Evolutionary conservation across 1,140 invertebrate species (phyloP).

Genomic region (Lepidurus couesii): DNA sequence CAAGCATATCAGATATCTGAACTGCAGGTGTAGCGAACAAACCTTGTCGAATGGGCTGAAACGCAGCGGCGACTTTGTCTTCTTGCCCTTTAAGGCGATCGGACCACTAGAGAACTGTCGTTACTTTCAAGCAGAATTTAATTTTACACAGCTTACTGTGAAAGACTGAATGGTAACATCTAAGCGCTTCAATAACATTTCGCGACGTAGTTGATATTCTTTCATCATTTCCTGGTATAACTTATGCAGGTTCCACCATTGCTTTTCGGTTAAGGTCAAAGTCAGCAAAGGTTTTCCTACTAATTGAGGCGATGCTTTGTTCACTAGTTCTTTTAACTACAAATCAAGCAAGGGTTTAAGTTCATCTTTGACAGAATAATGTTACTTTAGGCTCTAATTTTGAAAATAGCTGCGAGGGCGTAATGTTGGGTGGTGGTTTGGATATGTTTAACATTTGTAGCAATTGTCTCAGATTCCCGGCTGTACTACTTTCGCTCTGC

Average conservation of each 20-base stretch:
- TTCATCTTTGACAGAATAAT: not conserved
- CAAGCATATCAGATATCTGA: slow-evolving; percentile 64
- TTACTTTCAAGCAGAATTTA: not conserved
- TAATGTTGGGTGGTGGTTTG: slow-evolving; percentile 77
- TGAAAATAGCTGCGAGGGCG: slow-evolving; percentile 64
- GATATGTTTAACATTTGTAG: slow-evolving; percentile 69
- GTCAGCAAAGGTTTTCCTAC: slow-evolving; percentile 73
- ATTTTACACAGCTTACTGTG: slow-evolving; percentile 50
- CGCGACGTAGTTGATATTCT: slow-evolving; percentile 75
- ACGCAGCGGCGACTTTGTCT: slow-evolving; percentile 63
- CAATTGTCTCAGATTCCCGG: slow-evolving; percentile 67
- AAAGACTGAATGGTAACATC: slow-evolving; percentile 94
- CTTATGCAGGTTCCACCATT: slow-evolving; percentile 69
- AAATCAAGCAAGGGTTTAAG: slow-evolving; percentile 35
- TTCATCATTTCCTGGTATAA: slow-evolving; percentile 64
- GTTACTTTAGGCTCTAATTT: slow-evolving; percentile 63
- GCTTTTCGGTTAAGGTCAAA: slow-evolving; percentile 63
- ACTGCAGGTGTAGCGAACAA: slow-evolving; percentile 59
- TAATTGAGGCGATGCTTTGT: slow-evolving; percentile 54
- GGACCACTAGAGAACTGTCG: slow-evolving; percentile 63
- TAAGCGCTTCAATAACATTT: slow-evolving; percentile 81
- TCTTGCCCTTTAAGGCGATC: slow-evolving; percentile 67
- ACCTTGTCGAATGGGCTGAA: slow-evolving; percentile 58
- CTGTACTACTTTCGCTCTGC: slow-evolving; percentile 72
- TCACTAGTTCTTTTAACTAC: slow-evolving; percentile 60